Conservation (phyloP, 2,888 invertebrate species). For the Oscheius sp. region DNA sequence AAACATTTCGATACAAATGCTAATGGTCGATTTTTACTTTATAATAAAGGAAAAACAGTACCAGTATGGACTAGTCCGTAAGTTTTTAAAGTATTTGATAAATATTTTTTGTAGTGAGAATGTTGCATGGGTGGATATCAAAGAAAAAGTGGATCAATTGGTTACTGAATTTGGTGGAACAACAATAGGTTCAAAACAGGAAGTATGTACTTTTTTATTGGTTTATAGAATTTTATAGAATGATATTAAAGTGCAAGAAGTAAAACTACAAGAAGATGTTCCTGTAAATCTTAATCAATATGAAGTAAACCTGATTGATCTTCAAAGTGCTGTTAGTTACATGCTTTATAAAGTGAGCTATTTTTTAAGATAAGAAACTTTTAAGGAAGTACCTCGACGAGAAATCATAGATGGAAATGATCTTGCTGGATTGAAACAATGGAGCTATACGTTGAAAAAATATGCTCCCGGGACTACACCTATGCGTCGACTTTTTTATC, state of each 20-base stretch:
- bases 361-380: conserved; percentile 66
- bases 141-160: conserved; percentile 56
- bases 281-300: conserved; percentile 50
- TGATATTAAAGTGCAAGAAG: conserved; percentile 35
- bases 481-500: conserved; percentile 78
- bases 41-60: conserved; percentile 35
- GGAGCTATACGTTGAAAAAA: conserved; percentile 79
- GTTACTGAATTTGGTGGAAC: conserved; percentile 32
- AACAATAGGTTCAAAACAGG: neutral
- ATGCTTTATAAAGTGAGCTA: conserved; percentile 74
- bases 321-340: conserved; percentile 86
- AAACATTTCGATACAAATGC: conserved; percentile 44
- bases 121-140: conserved; percentile 47
- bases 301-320: conserved; percentile 82
- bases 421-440: conserved; percentile 80
- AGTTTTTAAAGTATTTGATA: conserved; percentile 27
- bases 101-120: conserved; percentile 39
- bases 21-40: conserved; percentile 42
- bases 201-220: neutral
- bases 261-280: conserved; percentile 13
- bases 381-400: conserved; percentile 80
- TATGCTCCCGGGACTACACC: conserved; percentile 83
- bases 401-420: conserved; percentile 80
- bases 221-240: neutral
- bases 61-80: conserved; percentile 51